Evolutionary conservation across 2,888 invertebrate genomes (phyloP).

Genomic region (Kryphioiulus occultus): DNA sequence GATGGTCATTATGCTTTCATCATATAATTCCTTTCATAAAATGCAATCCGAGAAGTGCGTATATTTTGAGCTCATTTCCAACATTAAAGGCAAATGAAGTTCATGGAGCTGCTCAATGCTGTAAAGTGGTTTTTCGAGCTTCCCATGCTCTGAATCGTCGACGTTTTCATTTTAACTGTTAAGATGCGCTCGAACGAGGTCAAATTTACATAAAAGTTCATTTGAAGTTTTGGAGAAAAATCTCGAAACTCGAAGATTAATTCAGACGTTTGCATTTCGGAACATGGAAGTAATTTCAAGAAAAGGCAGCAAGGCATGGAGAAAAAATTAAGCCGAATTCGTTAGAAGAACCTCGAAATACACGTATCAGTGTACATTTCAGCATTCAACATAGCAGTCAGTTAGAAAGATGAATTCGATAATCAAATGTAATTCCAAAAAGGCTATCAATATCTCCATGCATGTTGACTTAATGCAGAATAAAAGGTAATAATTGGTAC

Average conservation of each 20-base stretch:
- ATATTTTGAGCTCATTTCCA: neutral
- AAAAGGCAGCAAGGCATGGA: too few species aligned
- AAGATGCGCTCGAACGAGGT: neutral
- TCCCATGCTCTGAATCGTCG: neutral
- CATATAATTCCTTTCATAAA: conserved; percentile 36
- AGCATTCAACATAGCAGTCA: too few species aligned
- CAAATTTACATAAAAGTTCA: conserved; percentile 14
- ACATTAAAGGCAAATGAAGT: conserved; percentile 36
- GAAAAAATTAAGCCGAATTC: too few species aligned
- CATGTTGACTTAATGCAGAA: too few species aligned
- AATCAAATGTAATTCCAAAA: too few species aligned
- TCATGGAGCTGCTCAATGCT: neutral
- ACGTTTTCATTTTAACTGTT: conserved; percentile 22
- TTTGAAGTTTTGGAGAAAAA: neutral
- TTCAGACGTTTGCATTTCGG: neutral
- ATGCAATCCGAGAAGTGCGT: conserved; percentile 24
- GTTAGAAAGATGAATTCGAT: too few species aligned
- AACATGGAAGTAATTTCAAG: neutral
- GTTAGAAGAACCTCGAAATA: too few species aligned
- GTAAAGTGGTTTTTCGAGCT: conserved; percentile 21
- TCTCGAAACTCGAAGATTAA: neutral
- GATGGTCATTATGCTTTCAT: conserved; percentile 21
- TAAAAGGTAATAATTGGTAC: too few species aligned
- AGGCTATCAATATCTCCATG: too few species aligned
- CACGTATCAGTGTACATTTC: neutral